Evolutionary conservation across 1,140 invertebrate genomes (phyloP), one percentile per base, ranked within the genome.

Genomic region (Campodea augens): DNA sequence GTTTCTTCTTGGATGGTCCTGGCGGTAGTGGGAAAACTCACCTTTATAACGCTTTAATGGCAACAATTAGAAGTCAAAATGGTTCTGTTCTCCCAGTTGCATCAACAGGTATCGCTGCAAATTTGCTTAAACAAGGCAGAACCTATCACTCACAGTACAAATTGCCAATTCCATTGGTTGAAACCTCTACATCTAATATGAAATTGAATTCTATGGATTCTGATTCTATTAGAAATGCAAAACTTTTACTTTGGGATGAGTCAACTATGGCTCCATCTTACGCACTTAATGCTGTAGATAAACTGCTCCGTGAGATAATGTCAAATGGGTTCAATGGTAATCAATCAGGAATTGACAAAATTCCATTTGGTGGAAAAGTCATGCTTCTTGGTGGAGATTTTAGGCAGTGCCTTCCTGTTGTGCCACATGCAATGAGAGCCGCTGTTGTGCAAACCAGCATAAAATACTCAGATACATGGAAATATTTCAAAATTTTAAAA

Each of bases 331-430:
- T 15, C 7, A n/a, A n/a, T n/a, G n/a, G n/a, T n/a, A n/a, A n/a
- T n/a, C n/a, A n/a, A n/a, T n/a, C n/a, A n/a, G n/a, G n/a, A n/a
- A n/a, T n/a, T n/a, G n/a, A n/a, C n/a, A n/a, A n/a, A n/a, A n/a
- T n/a, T n/a, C 27, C 27, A 32, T 32, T 51, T 37, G 50, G 49
- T 3, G 42, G 43, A 2, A 51, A 44, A 38, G 25, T 47, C 4
- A 37, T 52, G 13, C n/a, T 50, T 5, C 15, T 50, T 27, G 48
- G 50, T 10, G 52, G 54, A 37, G 55, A 57, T 51, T 59, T 59
- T 39, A 23, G 57, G 10, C 52, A 60, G 51, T 55, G 41, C 29
- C 42, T 60, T 29, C 54, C 57, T 25, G 49, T 59, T 13, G 49
- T 60, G 19, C 21, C 29, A n/a, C 10, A 43, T 41, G 42, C 43